Evolutionary conservation across 2,113 vertebrate species (phyloP), one percentile per base, ranked within the genome.

Genomic region (Cacatua alba): DNA sequence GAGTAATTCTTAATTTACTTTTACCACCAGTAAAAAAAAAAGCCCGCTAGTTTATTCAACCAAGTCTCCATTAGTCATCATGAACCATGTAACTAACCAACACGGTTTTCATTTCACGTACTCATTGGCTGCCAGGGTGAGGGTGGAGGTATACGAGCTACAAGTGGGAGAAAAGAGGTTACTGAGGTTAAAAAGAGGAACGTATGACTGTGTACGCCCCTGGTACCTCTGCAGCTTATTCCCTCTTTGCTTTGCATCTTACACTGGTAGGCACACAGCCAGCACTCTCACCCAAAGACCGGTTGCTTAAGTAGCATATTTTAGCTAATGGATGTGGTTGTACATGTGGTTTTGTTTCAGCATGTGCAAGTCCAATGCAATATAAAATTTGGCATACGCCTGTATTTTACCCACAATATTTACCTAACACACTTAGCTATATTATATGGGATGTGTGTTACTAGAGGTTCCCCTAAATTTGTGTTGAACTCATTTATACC

Each of bases 161-260:
- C 2, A 23, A 94, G 96, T 96, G 84, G 95, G 59, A 94, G 88
- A 89, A 94, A 76, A 86, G 95, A 96, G 94, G 94, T 96, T 96
- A 89, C 53, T 95, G 96, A 96, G 96, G 96, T 96, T 96, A 94
- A 94, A 88, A 94, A 87, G 88, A 91, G 96, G 96, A 97, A 97
- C 44, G 0, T 92, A 92, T 97, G 95, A 97, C 94, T 96, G 81
- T 91, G 53, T 91, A 85, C 3, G 5, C 70, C 91, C 86, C 77
- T 94, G 78, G 78, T 82, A 75, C 70, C 82, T 89, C 70, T 7
- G 25, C 83, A 74, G 57, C 83, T 92, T 67, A 80, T 59, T 87
- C 90, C 62, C n/a, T 64, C 77, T 75, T 39, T 0, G 10, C 64
- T 92, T 83, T 90, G 48, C 20, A 19, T 62, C 4, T 49, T 37